These are phyloP conservation scores for Sialis lutaria DNA, from an alignment of 2,888 invertebrate genomes.

Conservation along the genomic window DNA sequence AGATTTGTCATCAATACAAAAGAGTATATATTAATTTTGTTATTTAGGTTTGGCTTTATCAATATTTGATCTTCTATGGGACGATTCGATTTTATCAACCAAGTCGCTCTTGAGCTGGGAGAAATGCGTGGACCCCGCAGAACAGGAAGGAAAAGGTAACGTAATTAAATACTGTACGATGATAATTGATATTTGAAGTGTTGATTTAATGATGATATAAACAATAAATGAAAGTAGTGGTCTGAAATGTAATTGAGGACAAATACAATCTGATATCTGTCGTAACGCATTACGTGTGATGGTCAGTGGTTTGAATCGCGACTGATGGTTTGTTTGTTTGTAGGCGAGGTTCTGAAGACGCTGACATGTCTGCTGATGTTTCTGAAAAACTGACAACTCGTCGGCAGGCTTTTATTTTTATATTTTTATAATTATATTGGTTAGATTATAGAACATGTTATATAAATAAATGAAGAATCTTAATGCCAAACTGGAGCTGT, in stretches of 20 bases:
- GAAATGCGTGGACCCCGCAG: conserved; percentile 43
- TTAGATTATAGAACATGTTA: conserved; percentile 10
- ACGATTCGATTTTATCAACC: conserved; percentile 59
- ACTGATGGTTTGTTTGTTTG: conserved; percentile 4
- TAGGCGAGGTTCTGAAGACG: conserved; percentile 54
- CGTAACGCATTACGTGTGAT: no score
- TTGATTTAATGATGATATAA: neutral
- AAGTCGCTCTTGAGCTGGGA: conserved; percentile 75
- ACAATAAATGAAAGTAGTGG: conserved; percentile 1
- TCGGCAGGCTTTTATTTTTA: conserved; percentile 9
- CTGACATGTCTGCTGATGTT: conserved; percentile 56
- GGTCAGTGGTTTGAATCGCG: no score
- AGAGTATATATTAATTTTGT: conserved; percentile 8
- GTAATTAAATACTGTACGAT: neutral
- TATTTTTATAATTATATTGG: conserved; percentile 6
- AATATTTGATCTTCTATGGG: conserved; percentile 63
- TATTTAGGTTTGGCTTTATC: conserved; percentile 55
- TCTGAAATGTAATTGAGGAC: neutral
- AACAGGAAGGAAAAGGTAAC: conserved; percentile 62
- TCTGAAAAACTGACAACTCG: conserved; percentile 37
- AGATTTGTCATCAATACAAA: neutral
- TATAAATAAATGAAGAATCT: neutral
- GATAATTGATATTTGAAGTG: neutral
- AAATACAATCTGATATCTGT: neutral
- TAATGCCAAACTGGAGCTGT: no score